A percentile compares a stretch with the other conserved stretches of the same genome.
phyloP scores from a whole-genome alignment of 2,113 vertebrate genomes.

The Spea multiplicata region DNA sequence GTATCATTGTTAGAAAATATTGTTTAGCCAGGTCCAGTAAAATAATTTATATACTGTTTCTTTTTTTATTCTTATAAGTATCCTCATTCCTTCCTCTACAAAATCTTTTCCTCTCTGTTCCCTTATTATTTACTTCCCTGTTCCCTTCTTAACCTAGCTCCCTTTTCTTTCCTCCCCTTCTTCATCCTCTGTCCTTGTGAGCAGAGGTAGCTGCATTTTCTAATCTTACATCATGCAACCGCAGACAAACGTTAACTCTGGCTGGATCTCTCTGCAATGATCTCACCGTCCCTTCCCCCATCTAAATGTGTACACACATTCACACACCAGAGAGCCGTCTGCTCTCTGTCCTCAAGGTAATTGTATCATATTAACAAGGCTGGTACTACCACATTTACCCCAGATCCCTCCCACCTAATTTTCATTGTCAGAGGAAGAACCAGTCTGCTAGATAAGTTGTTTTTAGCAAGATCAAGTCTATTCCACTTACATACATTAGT shows the following conservation, averaged over 20 bases:
- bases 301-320: not conserved
- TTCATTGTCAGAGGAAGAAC: not conserved
- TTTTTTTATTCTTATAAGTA: not conserved
- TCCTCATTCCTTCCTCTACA: not conserved
- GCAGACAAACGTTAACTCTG: constrained; percentile 43
- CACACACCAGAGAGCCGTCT: constrained; percentile 25
- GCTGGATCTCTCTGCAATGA: constrained; percentile 40
- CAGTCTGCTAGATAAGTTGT: too few relatives aligned
- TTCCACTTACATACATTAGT: too few relatives aligned
- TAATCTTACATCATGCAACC: constrained; percentile 45
- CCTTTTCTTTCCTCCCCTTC: constrained; percentile 4
- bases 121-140: not conserved
- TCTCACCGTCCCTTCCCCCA: constrained; percentile 15
- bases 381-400: constrained; percentile 12
- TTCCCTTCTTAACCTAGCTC: constrained; percentile 4
- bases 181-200: constrained; percentile 21
- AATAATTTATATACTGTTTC: not conserved
- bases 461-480: too few relatives aligned
- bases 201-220: constrained; percentile 38
- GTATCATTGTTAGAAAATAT: too few relatives aligned
- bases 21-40: too few relatives aligned
- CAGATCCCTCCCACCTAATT: not conserved
- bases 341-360: constrained; percentile 42
- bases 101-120: not conserved
- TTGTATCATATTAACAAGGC: constrained; percentile 23